phyloP scores from a whole-genome alignment of 2,113 vertebrate species.

The Bufo gargarizans region DNA sequence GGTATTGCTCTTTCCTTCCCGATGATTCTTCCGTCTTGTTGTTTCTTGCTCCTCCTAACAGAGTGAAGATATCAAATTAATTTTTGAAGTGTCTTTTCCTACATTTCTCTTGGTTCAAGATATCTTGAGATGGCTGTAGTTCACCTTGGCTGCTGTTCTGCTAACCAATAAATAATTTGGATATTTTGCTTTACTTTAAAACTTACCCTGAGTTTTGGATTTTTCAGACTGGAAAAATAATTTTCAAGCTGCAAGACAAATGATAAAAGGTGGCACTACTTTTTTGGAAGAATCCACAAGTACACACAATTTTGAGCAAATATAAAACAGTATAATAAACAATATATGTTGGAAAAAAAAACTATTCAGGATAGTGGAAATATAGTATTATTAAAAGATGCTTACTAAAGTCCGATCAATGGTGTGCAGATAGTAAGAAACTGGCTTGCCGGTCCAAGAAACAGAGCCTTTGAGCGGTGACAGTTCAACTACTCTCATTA shows the following conservation, averaged over 20 bases:
- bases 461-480: conserved; percentile 96
- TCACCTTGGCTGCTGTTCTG: background rate
- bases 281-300: background rate
- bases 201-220: conserved; percentile 99
- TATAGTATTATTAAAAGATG: background rate
- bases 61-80: background rate
- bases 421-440: conserved; percentile 99
- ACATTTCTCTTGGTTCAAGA: too few species aligned
- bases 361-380: background rate
- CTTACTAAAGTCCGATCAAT: conserved; percentile 99
- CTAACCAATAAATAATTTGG: background rate
- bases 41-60: conserved; percentile 96
- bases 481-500: conserved; percentile 98
- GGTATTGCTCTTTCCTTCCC: conserved; percentile 92
- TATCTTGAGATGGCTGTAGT: background rate
- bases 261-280: background rate
- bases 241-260: conserved; percentile 95
- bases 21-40: conserved; percentile 89
- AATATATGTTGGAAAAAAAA: background rate
- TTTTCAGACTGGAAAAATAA: conserved; percentile 99
- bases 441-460: conserved; percentile 98
- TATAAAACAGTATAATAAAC: background rate
- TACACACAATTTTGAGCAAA: background rate
- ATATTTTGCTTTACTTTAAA: background rate
- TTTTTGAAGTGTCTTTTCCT: too few species aligned